Base-by-base conservation (phyloP, 2,888 invertebrate species). In the Amiota mariae region DNA sequence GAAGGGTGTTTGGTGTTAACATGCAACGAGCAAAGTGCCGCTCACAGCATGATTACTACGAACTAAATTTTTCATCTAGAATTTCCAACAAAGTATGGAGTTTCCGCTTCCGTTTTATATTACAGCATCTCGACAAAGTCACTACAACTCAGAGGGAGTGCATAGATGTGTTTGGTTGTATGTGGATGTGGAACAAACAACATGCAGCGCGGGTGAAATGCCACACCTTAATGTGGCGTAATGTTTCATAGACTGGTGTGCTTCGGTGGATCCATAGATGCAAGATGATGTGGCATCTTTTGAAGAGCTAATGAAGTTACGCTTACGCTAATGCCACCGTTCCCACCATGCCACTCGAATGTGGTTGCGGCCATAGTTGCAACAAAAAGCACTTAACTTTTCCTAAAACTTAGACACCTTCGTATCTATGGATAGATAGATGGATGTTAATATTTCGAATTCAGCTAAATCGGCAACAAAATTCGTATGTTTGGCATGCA, bases 291-390 rank as follows among this genome's bases (percentile, higher is more conserved):
- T 36, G 70, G 54, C 76, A 73, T 71, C 56, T 59, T 59, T 70
- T 11, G 59, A 59, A 73, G 64, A 72, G 72, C 78, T 78, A 77
- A 78, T 77, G 75, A 75, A 77, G 77, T 77, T 78, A 77, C 75
- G 77, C 71, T 75, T 13, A 4, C 46, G 64, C n/a, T 46, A n/a
- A 10, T 13, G 46, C 64, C 8, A 48, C 64, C 1, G 0, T n/a
- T 46, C n/a, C 61, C 61, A 20, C 36, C 36, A 13, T 61, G 24
- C 61, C 47, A 46, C 59, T 48, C 54, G 15, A 66, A 68, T 54
- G 63, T 46, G 63, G 63, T 63, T 63, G 59, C 59, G 18, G 63
- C 63, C 63, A 6, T 2, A 36, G 36, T 36, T 36, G 24, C 63
- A 46, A 46, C 13, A 46, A 63, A 68, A 68, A 68, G 67, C 67